Evolutionary conservation across 2,888 invertebrate species (phyloP), one percentile per base, ranked within the genome.

Genomic region (Hyles lineata): DNA sequence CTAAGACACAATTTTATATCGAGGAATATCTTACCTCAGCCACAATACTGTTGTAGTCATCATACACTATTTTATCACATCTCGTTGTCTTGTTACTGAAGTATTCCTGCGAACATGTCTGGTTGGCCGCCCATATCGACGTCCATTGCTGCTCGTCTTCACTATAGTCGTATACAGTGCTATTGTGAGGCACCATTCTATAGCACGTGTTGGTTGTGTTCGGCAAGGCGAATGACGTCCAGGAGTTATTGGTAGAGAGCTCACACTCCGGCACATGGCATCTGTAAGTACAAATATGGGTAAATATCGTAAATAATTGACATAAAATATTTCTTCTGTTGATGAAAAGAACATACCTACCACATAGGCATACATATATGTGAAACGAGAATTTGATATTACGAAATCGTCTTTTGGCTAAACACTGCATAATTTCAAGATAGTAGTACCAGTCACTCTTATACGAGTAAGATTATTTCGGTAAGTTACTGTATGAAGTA

Each of bases 21-120:
- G 43, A 43, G 11, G 11, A 43, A 15, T 21, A 55, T 85, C 91
- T 92, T 81, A 97, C 97, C 94, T 96, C 96, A 80, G 96, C 96
- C 0, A 95, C 95, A 77, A 97, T 95, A 69, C 96, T 96, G 70
- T 95, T 90, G 83, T 96, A 95, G 80, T 95, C 91, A 78, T 96
- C 95, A 82, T 96, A 96, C 32, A 96, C 83, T 75, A 96, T 90
- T n/a, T 87, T 84, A n/a, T 92, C 87, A 80, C 96, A 96, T 0
- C 87, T 82, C 73, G 92, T 84, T 0, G 89, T 90, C 17, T 78
- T 78, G 62, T 86, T 81, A 2, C 35, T 77, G 60, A 90, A 80
- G 78, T 95, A 95, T 0, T 89, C 86, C 0, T 89, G 80, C 0
- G 86, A 78, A 76, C 96, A 96, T 70, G 75, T 74, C 11, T 78